Conservation (phyloP, 2,888 invertebrate genomes). For the Acrobasis suavella region DNA sequence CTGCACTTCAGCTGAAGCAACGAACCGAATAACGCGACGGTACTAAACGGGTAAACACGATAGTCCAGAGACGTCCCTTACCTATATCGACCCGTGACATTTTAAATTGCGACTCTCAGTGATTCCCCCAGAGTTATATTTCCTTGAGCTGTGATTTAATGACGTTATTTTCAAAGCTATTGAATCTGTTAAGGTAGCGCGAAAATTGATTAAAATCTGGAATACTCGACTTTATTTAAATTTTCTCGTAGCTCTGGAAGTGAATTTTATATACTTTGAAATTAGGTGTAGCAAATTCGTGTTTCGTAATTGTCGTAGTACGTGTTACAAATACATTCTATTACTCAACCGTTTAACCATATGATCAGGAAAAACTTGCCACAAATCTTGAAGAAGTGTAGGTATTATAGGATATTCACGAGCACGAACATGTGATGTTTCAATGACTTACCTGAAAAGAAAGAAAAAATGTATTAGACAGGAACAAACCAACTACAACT, state of each 20-base stretch:
- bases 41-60: conserved; percentile 52
- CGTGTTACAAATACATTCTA: conserved; percentile 32
- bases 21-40: conserved; percentile 58
- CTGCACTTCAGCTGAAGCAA: conserved; percentile 58
- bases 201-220: conserved; percentile 38
- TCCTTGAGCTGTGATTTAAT: conserved; percentile 45
- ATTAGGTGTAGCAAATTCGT: too few species aligned
- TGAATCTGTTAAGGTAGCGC: conserved; percentile 40
- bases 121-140: conserved; percentile 38
- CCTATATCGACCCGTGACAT: conserved; percentile 39
- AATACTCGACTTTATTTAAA: not conserved
- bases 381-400: conserved; percentile 50
- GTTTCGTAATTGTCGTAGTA: too few species aligned
- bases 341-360: conserved; percentile 51
- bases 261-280: too few species aligned
- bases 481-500: not conserved
- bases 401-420: conserved; percentile 28
- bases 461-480: conserved; percentile 32
- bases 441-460: conserved; percentile 70
- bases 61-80: conserved; percentile 39
- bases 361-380: conserved; percentile 42
- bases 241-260: too few species aligned
- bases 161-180: conserved; percentile 41
- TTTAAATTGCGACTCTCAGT: conserved; percentile 47
- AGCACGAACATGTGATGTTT: conserved; percentile 33